Evolutionary conservation across 2,113 vertebrate species (phyloP).

Genomic region (Ailuropoda melanoleuca): DNA sequence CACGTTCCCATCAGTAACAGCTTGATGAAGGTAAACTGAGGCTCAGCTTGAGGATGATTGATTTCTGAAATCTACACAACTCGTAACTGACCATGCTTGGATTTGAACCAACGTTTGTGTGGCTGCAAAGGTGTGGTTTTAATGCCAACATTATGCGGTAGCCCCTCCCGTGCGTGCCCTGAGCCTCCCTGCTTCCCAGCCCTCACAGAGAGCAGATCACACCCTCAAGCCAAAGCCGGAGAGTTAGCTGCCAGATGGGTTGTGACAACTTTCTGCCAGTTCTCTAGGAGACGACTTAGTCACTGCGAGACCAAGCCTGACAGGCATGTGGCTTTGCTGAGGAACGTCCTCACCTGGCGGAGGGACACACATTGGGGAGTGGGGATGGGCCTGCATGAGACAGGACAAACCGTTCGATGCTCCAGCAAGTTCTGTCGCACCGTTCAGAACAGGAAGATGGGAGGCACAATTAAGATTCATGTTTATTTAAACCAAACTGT

Average conservation of each 20-base stretch:
- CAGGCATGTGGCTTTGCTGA: neutral
- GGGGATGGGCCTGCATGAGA: neutral
- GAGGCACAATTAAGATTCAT: neutral
- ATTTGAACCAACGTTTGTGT: neutral
- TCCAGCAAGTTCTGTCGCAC: neutral
- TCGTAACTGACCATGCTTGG: neutral
- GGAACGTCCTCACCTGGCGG: neutral
- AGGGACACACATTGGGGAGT: neutral
- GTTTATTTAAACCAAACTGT: neutral
- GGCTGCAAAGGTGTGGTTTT: neutral
- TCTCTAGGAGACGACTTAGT: neutral
- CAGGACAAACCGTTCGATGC: neutral
- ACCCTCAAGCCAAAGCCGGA: neutral
- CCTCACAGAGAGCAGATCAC: neutral
- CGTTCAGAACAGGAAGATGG: neutral
- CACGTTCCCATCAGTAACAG: neutral
- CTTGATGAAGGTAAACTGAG: neutral
- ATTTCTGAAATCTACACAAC: neutral
- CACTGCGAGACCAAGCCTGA: neutral
- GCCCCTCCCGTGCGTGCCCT: neutral
- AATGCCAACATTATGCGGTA: neutral
- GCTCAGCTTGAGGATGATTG: neutral
- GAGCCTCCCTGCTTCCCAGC: neutral
- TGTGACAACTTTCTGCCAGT: neutral
- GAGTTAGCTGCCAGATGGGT: neutral